Evolutionary conservation across 2,888 invertebrate species (phyloP), one percentile per base, ranked within the genome.

Genomic region (Eristalis intricaria): DNA sequence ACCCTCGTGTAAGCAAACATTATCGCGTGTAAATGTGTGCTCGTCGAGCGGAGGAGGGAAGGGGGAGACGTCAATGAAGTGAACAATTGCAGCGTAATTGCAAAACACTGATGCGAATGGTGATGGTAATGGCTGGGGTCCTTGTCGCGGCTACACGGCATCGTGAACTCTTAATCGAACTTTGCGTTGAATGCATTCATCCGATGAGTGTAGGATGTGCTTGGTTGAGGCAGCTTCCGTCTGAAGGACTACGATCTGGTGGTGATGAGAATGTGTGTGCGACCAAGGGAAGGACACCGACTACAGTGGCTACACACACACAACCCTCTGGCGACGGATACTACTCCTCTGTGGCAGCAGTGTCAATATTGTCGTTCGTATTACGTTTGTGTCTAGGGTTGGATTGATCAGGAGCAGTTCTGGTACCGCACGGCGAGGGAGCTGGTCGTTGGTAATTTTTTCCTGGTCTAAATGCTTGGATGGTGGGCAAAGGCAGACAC

Each of bases 61-160:
- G 26, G 22, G 1, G 19, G 19, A 8, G 19, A 63, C 63, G 26
- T 77, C 80, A 74, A 56, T 63, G 29, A 74, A 69, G 63, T 74
- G 80, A 74, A 81, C 74, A 74, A 81, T 69, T 81, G 74, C 80
- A 75, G 56, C 64, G 58, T 75, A 75, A 81, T 74, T 81, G 69
- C 68, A 75, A 23, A 75, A 79, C 60, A 74, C 70, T 65, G 79
- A 50, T 79, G 38, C 26, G 60, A 60, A 29, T 26, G 60, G 60
- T 60, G 60, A 65, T 58, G 15, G 60, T 60, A 38, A 74, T 79
- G 60, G 68, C 38, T 79, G 50, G 8, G 19, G 50, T 50, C 50
- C 50, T 50, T 50, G 50, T 19, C 50, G 8, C 50, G 50, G 50
- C 8, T 50, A 19, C 50, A n/a, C 50, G 50, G 19, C 50, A 19